phyloP scores from a whole-genome alignment of 2,797 vertebrate species.

The Picus viridis region DNA sequence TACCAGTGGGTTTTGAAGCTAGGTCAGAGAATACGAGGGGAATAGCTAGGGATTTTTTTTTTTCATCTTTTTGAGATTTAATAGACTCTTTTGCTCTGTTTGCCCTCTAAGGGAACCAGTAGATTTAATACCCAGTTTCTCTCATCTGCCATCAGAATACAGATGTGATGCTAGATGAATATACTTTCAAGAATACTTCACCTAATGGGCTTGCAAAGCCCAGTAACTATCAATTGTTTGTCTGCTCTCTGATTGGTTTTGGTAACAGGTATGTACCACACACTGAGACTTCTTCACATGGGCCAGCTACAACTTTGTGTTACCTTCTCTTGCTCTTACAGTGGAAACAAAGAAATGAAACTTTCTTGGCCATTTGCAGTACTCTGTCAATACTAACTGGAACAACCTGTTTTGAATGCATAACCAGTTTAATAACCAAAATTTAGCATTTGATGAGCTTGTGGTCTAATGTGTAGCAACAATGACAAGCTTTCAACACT shows the following conservation, averaged over 20 bases:
- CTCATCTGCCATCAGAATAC: conserved; percentile 33
- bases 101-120: neutral
- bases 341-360: neutral
- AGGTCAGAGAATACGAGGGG: neutral
- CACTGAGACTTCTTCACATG: neutral
- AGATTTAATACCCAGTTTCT: neutral
- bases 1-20: neutral
- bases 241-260: conserved; percentile 18
- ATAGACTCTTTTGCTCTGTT: neutral
- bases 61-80: neutral
- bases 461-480: neutral
- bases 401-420: neutral
- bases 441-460: neutral
- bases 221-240: conserved; percentile 37
- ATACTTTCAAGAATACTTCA: conserved; percentile 55
- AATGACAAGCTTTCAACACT: fast-evolving
- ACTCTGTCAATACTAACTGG: fast-evolving
- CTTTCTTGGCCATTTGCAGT: fast-evolving
- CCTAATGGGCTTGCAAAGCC: conserved; percentile 58
- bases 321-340: neutral
- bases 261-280: neutral
- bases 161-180: conserved; percentile 31
- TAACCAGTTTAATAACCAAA: neutral
- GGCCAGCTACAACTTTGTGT: neutral
- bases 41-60: neutral